These are phyloP conservation scores for Halocynthia aurantium DNA, from an alignment of 23 tunicate genomes.

Conservation along the genomic window DNA sequence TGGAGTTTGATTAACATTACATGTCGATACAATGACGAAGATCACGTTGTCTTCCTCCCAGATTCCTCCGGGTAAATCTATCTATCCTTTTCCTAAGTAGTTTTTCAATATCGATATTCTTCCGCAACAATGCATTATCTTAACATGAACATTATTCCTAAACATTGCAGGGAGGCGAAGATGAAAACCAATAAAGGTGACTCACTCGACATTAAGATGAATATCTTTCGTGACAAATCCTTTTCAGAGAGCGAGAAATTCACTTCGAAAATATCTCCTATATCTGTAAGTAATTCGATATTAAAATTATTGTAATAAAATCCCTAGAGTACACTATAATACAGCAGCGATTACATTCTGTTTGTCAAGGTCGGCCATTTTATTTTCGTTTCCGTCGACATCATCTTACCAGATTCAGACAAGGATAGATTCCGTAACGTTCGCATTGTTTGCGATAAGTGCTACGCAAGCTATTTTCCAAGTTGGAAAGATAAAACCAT, in stretches of 20 bases:
- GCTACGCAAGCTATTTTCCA: conserved; percentile 9
- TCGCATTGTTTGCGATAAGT: neutral
- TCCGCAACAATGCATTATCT: too few species aligned
- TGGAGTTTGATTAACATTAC: neutral
- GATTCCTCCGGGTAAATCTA: neutral
- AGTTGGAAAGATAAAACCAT: conserved; percentile 1
- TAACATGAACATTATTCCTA: neutral
- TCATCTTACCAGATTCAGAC: neutral
- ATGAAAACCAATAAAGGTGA: neutral
- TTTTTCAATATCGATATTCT: too few species aligned
- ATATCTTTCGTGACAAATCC: neutral
- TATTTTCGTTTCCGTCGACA: conserved; percentile 2
- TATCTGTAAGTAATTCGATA: neutral
- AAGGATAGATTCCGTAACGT: neutral
- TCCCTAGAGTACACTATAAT: too few species aligned
- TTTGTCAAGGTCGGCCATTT: conserved; percentile 5
- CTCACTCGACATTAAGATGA: neutral
- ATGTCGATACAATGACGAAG: neutral
- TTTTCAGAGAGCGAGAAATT: neutral
- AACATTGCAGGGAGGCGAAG: neutral
- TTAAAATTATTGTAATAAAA: too few species aligned
- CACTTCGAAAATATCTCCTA: neutral
- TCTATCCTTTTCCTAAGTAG: neutral
- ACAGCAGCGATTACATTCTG: too few species aligned
- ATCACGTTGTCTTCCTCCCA: neutral